Conservation (phyloP, 1,140 invertebrate species). For the Tetramorium alpestre region DNA sequence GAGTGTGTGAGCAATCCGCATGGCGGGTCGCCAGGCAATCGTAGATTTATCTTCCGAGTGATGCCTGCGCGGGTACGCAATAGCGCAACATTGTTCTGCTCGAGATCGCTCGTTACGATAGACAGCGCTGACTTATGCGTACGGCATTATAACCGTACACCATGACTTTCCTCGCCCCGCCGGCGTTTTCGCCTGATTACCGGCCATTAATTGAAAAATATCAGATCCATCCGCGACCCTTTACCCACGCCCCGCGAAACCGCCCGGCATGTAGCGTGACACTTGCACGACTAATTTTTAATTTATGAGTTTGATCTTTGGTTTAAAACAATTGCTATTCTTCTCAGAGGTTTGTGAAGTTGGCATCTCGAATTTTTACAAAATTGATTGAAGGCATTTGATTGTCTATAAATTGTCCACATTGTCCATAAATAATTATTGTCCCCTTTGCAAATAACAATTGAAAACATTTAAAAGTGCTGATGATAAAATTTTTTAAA, state of each 20-base stretch:
- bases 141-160: constrained; percentile 34
- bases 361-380: no score
- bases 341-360: not conserved
- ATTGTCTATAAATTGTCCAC: no score
- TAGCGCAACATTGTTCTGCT: constrained; percentile 55
- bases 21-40: constrained; percentile 43
- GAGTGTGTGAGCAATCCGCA: constrained; percentile 40
- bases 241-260: constrained; percentile 25
- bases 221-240: constrained; percentile 18
- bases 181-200: constrained; percentile 33
- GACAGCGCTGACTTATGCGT: constrained; percentile 47
- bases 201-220: constrained; percentile 44
- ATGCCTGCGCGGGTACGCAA: constrained; percentile 49
- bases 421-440: no score
- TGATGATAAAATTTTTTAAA: no score
- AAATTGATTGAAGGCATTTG: no score
- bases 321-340: not conserved
- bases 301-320: not conserved
- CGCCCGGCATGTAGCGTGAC: not conserved
- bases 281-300: not conserved
- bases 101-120: constrained; percentile 54
- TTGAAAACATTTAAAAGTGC: no score
- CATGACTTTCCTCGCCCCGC: constrained; percentile 29
- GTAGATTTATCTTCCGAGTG: constrained; percentile 54
- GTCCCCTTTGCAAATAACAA: no score